Base-by-base conservation (phyloP, 37 sponge, comb jelly and placozoan genomes). In the Ianthella basta region DNA sequence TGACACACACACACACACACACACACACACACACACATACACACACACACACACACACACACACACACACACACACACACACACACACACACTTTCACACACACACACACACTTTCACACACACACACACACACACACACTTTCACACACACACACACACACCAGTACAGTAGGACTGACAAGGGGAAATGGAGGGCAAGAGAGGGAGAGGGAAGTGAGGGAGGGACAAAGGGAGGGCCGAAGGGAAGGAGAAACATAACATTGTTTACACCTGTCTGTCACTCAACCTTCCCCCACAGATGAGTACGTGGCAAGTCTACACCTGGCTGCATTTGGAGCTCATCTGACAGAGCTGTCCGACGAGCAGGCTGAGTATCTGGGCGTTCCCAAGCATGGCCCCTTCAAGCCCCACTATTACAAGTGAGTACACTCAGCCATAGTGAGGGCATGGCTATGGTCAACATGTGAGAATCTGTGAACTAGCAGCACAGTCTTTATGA, bases 331-430 rank as follows among this genome's bases (percentile, higher is more conserved):
- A 3, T 93, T 96, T 69, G 89, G 89, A 74, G 94, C 94, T 29
- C 94, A 89, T 74, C 83, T 96, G 34, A 91, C 94, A 0, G 92
- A 91, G 21, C 90, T 96, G 23, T 70, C 90, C 0, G 83, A 88
- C 29, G 92, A 89, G 20, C 97, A 96, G 64, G 92, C 92, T 10
- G 79, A 87, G 27, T 93, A 94, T 61, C 78, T 96, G 24, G 87
- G 90, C n/a, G 79, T 94, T 0, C 90, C 92, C 39, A 87, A 90
- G 37, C 39, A 44, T 25, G 97, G 97, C 32, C 97, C 97, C 1
- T 96, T 82, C 88, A 96, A 96, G 60, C 95, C 92, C 2, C 84
- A 92, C 50, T 93, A 96, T 79, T 96, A 96, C 86, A 93, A 87
- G 91, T 96, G 34, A 91, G 87, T 32, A n/a, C n/a, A n/a, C 41